Evolutionary conservation across 2,888 invertebrate species (phyloP), one percentile per base, ranked within the genome.

Genomic region (Tenthredo mesomela): DNA sequence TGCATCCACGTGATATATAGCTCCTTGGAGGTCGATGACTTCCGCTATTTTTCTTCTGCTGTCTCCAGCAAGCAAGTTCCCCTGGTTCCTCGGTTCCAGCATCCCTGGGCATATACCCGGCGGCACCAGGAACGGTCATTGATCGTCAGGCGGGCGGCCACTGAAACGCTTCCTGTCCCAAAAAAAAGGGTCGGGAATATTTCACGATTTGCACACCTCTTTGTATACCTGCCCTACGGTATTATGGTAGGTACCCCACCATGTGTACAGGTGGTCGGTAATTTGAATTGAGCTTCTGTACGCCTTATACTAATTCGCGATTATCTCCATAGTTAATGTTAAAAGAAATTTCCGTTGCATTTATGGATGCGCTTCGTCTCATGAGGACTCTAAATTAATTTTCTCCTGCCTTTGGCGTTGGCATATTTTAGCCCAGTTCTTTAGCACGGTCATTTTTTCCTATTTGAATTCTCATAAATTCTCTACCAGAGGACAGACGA

Each of bases 21-120:
- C 94, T 93, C 94, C 94, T 94, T 93, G 94, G 94, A 94, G 95
- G 95, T 95, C 95, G 94, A 94, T 94, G 94, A 94, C 94, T 94
- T 94, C 94, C 94, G 94, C 94, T 94, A 95, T 95, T 95, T 95
- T 94, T 95, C 94, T 94, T 94, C 93, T 93, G 93, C 94, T 94
- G 94, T 94, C 94, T 94, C 94, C 93, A 93, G 93, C 94, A 94
- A 93, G 92, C 93, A 92, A 92, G 92, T 92, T 92, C 90, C 91
- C 61, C 40, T 77, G 82, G 86, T 84, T 77, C 85, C 82, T 65
- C 70, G 58, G 67, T 86, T 58, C 71, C 82, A 43, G 82, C 33
- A 82, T 82, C 33, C 67, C 82, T 40, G 67, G 61, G 67, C 54
- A 65, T 61, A 80, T 54, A 18, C 54, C 67, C 21, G 21, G 58